Evolutionary conservation across 2,113 vertebrate genomes (phyloP).

Genomic region (Protobothrops flavoviridis): DNA sequence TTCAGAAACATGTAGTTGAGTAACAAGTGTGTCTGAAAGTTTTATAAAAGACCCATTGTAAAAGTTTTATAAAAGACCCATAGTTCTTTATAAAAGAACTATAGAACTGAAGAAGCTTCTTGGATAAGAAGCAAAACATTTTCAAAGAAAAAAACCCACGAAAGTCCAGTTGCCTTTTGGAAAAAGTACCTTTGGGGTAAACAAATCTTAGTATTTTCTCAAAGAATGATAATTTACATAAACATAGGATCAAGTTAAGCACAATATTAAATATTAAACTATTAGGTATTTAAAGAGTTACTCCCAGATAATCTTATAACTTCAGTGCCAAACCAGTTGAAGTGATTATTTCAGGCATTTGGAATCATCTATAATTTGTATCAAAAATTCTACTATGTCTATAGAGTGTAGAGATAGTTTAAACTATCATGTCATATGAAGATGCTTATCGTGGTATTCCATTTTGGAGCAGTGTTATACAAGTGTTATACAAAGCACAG

Average conservation of each 20-base stretch:
- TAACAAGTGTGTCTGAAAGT: neutral
- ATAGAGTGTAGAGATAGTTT: neutral
- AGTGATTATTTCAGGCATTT: neutral
- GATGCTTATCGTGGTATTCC: neutral
- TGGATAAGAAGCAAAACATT: neutral
- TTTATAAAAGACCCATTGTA: neutral
- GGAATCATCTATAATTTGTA: neutral
- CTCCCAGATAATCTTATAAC: neutral
- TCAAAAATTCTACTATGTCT: neutral
- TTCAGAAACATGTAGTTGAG: neutral
- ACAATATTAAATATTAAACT: neutral
- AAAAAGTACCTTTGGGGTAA: neutral
- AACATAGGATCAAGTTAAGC: neutral
- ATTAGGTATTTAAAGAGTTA: neutral
- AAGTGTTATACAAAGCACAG: neutral
- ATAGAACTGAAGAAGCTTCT: neutral
- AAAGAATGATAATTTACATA: neutral
- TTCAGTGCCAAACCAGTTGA: neutral
- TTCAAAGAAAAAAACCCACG: neutral
- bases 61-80: neutral
- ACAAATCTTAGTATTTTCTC: neutral
- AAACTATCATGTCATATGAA: neutral
- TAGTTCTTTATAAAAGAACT: too few relatives aligned
- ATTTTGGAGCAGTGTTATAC: neutral
- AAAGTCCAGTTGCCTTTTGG: neutral